A percentile compares a stretch with the other conserved stretches of the same genome.
These are phyloP conservation scores for Nomada ruficornis DNA, from an alignment of 2,888 invertebrate genomes.

Conservation along the genomic window DNA sequence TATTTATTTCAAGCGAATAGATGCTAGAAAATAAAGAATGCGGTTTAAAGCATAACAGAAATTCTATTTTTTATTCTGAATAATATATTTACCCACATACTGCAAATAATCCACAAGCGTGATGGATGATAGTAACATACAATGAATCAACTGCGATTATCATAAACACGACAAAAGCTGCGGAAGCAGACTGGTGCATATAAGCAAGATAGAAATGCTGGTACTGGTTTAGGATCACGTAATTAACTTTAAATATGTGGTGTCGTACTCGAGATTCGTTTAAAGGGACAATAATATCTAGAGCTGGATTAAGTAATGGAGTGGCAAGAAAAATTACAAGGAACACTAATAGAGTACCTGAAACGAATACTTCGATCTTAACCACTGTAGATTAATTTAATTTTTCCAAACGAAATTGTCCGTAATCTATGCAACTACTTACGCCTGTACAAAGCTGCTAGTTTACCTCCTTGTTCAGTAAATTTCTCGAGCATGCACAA, in stretches of 20 bases:
- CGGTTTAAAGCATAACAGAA: not conserved
- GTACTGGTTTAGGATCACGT: not conserved
- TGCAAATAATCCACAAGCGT: slow-evolving; percentile 1
- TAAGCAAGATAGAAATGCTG: slow-evolving; percentile 37
- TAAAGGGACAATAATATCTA: not conserved
- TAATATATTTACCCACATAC: slow-evolving; percentile 10
- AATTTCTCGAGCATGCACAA: not conserved
- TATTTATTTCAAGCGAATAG: not conserved
- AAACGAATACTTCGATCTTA: not conserved
- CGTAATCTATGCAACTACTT: not conserved
- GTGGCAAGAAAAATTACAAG: not conserved
- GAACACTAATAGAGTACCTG: not conserved
- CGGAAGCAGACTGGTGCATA: not conserved
- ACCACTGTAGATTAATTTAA: not conserved
- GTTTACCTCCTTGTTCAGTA: slow-evolving; percentile 2
- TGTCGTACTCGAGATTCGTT: slow-evolving; percentile 21
- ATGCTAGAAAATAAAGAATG: not conserved
- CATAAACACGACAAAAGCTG: not conserved
- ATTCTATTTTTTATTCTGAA: not conserved
- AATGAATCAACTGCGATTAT: slow-evolving; percentile 36
- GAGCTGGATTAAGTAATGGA: not conserved
- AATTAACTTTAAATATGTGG: slow-evolving; percentile 9
- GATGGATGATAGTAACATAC: slow-evolving; percentile 31
- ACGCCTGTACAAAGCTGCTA: slow-evolving; percentile 21
- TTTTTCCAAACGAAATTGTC: rapidly evolving